phyloP scores from a whole-genome alignment of 2,888 invertebrate species.

The Resseliella maxima region DNA sequence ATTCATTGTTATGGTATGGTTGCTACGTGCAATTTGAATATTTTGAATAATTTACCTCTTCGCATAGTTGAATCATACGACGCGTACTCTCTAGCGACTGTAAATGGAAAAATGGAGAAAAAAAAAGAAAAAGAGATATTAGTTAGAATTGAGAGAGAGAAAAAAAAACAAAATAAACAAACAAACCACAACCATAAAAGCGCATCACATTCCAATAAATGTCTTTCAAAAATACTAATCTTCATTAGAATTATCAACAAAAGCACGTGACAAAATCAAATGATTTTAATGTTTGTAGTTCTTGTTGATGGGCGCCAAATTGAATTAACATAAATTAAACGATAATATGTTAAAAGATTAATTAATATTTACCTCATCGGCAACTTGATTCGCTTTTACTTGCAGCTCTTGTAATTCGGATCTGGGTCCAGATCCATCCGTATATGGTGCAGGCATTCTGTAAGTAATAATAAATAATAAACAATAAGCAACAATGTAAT shows the following conservation, averaged over 20 bases:
- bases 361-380: constrained; percentile 81
- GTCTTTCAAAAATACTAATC: neutral
- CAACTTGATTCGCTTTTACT: constrained; percentile 83
- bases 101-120: constrained; percentile 5
- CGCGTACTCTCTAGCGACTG: constrained; percentile 92
- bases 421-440: constrained; percentile 78
- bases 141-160: constrained; percentile 54
- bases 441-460: constrained; percentile 69
- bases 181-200: neutral
- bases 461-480: neutral
- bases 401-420: constrained; percentile 92
- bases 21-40: constrained; percentile 1
- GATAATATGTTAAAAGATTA: neutral
- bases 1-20: neutral
- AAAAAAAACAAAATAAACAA: neutral
- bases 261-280: neutral
- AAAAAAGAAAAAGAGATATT: neutral
- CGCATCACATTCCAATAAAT: neutral
- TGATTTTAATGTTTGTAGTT: neutral
- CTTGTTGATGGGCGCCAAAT: neutral
- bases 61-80: constrained; percentile 91
- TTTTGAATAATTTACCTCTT: constrained; percentile 78
- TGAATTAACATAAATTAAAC: neutral
- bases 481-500: neutral
- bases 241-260: neutral